Percentiles rank a stretch among this genome's conserved stretches.
phyloP scores from a whole-genome alignment of 2,797 vertebrate genomes.

The Zenarchopterus dispar region DNA sequence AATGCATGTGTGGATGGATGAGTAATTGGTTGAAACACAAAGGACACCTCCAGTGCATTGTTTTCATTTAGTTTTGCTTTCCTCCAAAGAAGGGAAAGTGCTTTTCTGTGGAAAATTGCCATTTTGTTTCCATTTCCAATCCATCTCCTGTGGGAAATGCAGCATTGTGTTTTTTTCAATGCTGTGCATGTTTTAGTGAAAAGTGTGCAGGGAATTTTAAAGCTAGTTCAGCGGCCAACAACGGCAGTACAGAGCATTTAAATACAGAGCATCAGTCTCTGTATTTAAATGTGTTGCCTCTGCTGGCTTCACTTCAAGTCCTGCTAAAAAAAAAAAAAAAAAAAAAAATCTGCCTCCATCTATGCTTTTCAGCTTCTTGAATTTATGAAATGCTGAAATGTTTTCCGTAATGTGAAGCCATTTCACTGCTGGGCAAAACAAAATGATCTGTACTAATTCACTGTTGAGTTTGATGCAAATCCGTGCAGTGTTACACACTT shows the following conservation, averaged over 20 bases:
- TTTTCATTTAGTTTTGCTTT: slow-evolving; percentile 16
- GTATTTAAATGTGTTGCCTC: slow-evolving; percentile 31
- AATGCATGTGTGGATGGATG: slow-evolving; percentile 7
- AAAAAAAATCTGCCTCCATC: slow-evolving; percentile 15
- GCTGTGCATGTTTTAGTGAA: slow-evolving; percentile 28
- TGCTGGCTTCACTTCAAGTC: slow-evolving; percentile 41
- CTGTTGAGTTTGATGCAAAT: slow-evolving; percentile 19
- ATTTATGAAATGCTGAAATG: slow-evolving; percentile 40
- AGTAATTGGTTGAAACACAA: slow-evolving; percentile 1
- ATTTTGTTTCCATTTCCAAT: slow-evolving; percentile 32
- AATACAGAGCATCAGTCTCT: slow-evolving; percentile 37
- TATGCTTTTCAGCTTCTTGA: slow-evolving; percentile 24
- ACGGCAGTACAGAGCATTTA: too few relatives aligned
- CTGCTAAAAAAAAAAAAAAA: background rate
- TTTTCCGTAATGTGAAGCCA: slow-evolving; percentile 35
- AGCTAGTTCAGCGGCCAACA: slow-evolving; percentile 21
- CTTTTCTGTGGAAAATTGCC: slow-evolving; percentile 22
- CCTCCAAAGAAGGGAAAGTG: slow-evolving; percentile 6
- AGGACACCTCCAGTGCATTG: slow-evolving; percentile 7
- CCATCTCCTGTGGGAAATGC: slow-evolving; percentile 9
- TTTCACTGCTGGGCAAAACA: slow-evolving; percentile 16
- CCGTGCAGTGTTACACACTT: background rate
- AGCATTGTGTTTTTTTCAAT: slow-evolving; percentile 28
- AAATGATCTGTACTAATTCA: slow-evolving; percentile 14
- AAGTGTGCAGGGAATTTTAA: slow-evolving; percentile 19